Base-by-base conservation (phyloP, 2,888 invertebrate genomes). In the Salpingus planirostris region DNA sequence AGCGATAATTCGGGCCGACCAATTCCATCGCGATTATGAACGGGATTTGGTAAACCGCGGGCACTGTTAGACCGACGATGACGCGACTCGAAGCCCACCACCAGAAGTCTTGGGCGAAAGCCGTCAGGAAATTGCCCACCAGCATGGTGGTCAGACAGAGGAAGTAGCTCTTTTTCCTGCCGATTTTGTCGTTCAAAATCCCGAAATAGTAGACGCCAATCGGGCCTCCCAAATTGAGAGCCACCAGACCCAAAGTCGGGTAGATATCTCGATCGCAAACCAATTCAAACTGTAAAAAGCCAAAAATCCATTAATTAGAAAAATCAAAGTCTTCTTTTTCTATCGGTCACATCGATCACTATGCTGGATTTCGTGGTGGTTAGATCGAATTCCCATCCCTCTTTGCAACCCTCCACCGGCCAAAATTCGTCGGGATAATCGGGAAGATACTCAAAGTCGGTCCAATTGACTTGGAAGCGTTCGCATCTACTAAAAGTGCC, bases 11-110 rank as follows among this genome's bases (percentile, higher is more conserved):
- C 11, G 90, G 88, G 2, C 92, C 92, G 12, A 92, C 91, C 36
- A 92, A 64, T 66, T 93, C 93, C 48, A 92, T 66, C 36, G 90
- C 92, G 54, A 93, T 90, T 37, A 92, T 91, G 59, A 91, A 91
- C 1, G 93, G 92, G 62, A 92, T 91, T 67, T 91, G 90, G 63
- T 92, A 91, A 22, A 92, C 80, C 1, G 91, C 91, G 2, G 92
- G 91, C 52, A 92, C 86, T 0, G 91, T 89, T 3, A 90, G 65
- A 2, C 93, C 93, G n/a, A 91, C 90, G 27, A 89, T 69, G 11
- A 80, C 69, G 41, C 92, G 71, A 50, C 86, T 85, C 2, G 75
- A 66, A 1, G 85, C 78, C 88, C 92, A 92, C 42, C 76, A 74
- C 81, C 84, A 84, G 59, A 85, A 90, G 53, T 80, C 73, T 24